Conservation (phyloP, 2,113 vertebrate genomes). For the Phylloscopus trochilus region DNA sequence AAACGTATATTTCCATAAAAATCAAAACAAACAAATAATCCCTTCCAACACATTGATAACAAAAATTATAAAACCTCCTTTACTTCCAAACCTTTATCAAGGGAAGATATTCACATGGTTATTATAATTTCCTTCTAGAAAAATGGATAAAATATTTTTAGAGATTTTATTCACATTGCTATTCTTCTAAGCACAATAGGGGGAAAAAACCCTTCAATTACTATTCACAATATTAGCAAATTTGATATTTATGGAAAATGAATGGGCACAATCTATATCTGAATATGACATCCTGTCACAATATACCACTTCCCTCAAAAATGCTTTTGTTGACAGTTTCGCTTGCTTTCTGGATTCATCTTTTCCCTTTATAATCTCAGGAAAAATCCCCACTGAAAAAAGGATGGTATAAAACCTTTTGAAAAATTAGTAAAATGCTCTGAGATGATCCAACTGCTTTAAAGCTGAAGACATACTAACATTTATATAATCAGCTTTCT, state of each 20-base stretch:
- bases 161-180: neutral
- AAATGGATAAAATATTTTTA: neutral
- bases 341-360: neutral
- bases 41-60: neutral
- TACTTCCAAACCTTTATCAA: neutral
- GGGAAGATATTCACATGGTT: neutral
- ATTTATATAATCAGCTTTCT: conserved; percentile 61
- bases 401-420: neutral
- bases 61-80: neutral
- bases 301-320: neutral
- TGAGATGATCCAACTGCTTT: conserved; percentile 37
- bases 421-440: conserved; percentile 48
- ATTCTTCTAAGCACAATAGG: conserved; percentile 9
- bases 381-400: conserved; percentile 19
- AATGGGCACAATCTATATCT: neutral
- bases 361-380: conserved; percentile 8
- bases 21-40: conserved; percentile 4
- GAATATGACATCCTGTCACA: conserved; percentile 21
- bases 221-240: conserved; percentile 26
- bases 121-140: neutral
- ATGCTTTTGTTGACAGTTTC: conserved; percentile 1
- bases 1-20: neutral
- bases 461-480: conserved; percentile 32
- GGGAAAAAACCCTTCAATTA: neutral
- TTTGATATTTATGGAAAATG: conserved; percentile 37